phyloP scores from a whole-genome alignment of 2,888 invertebrate species.

The Pseudococcus viburni region DNA sequence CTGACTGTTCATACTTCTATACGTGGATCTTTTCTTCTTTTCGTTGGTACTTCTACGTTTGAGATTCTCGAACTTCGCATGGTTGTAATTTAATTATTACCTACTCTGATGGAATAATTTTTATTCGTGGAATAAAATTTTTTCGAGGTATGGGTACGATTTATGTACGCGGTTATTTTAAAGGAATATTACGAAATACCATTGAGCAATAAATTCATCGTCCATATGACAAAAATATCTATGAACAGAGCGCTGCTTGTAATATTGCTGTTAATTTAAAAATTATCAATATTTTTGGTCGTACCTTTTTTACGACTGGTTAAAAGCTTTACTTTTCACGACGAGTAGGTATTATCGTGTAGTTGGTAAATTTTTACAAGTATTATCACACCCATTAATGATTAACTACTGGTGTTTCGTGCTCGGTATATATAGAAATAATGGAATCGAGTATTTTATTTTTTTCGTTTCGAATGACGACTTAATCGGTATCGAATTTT shows the following conservation, averaged over 20 bases:
- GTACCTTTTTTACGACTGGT: constrained; percentile 33
- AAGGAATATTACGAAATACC: background rate
- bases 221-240: constrained; percentile 6
- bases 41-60: too few relatives aligned
- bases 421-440: background rate
- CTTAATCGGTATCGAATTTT: constrained; percentile 28
- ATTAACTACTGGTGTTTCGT: constrained; percentile 47
- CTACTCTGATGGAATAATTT: background rate
- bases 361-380: constrained; percentile 45
- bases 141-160: background rate
- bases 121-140: background rate
- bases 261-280: constrained; percentile 49
- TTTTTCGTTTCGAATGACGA: background rate
- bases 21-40: background rate
- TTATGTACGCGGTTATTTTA: background rate
- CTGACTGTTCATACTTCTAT: background rate
- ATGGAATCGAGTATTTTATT: background rate
- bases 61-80: background rate
- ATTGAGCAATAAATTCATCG: background rate
- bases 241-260: background rate
- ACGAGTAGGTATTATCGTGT: constrained; percentile 8
- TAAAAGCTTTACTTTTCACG: constrained; percentile 44
- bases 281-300: constrained; percentile 27
- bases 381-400: constrained; percentile 52
- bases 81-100: background rate